These are phyloP conservation scores for Heliconius nattereri DNA, from an alignment of 1,140 invertebrate species.

Conservation along the genomic window DNA sequence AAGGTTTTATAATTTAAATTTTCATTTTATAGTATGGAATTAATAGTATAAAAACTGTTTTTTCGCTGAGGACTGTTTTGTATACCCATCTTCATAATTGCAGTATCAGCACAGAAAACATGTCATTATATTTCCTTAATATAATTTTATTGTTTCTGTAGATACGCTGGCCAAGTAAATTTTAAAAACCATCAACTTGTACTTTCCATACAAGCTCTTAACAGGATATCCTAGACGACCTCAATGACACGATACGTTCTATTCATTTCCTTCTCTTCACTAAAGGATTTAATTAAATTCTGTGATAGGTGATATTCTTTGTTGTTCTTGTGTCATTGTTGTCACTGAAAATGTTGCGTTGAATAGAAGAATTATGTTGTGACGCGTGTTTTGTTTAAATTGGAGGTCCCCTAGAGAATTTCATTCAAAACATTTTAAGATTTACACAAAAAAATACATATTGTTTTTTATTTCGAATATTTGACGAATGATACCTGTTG, in stretches of 20 bases:
- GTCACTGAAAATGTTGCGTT: neutral
- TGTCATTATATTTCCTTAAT: too few species aligned
- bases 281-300: conserved; percentile 29
- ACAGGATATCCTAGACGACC: neutral
- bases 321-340: neutral
- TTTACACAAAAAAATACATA: neutral
- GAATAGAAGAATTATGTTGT: conserved; percentile 10
- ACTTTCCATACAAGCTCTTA: neutral
- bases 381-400: conserved; percentile 2
- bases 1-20: neutral
- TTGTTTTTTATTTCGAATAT: neutral
- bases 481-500: neutral
- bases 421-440: conserved; percentile 2
- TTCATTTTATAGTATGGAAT: neutral
- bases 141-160: neutral
- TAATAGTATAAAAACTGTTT: too few species aligned
- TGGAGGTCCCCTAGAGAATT: neutral
- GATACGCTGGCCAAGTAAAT: neutral
- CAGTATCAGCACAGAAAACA: too few species aligned
- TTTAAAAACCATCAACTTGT: neutral
- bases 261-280: conserved; percentile 19
- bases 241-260: neutral
- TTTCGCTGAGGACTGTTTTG: too few species aligned
- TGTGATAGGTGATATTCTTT: neutral
- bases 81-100: too few species aligned